These are phyloP conservation scores for Silurus asotus DNA, from an alignment of 2,113 vertebrate genomes.

Conservation along the genomic window DNA sequence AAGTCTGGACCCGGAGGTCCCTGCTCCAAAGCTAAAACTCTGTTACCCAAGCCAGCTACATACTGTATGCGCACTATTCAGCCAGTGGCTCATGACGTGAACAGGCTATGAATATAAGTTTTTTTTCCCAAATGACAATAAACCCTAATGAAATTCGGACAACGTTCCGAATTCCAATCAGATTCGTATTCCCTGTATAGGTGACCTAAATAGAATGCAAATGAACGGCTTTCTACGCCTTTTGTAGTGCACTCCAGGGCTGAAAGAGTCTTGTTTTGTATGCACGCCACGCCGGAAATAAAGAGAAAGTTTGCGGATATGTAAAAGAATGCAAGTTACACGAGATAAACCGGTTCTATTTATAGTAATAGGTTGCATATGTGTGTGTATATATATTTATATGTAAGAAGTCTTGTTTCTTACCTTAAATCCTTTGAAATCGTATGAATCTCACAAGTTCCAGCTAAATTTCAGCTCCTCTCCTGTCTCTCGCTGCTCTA, in stretches of 20 bases:
- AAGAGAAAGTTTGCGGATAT: conserved; percentile 20
- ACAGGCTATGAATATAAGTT: too few species aligned
- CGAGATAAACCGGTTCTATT: background rate
- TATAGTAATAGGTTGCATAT: background rate
- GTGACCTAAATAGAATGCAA: background rate
- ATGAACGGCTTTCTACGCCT: background rate
- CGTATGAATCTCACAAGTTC: background rate
- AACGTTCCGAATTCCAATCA: background rate
- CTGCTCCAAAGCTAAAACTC: too few species aligned
- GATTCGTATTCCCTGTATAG: background rate
- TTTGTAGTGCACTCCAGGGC: background rate
- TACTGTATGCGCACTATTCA: too few species aligned
- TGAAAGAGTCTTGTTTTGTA: background rate
- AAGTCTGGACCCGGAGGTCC: too few species aligned
- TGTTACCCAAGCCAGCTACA: too few species aligned
- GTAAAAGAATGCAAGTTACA: background rate
- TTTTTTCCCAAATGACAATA: too few species aligned
- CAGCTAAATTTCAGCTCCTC: too few species aligned
- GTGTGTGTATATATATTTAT: too few species aligned
- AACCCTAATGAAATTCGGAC: too few species aligned
- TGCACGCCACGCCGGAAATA: background rate
- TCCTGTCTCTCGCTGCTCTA: background rate
- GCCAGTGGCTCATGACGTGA: too few species aligned
- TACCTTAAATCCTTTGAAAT: conserved; percentile 27
- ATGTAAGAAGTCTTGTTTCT: background rate